These are phyloP conservation scores for Micromys minutus DNA, from an alignment of 2,113 vertebrate genomes.

Conservation along the genomic window DNA sequence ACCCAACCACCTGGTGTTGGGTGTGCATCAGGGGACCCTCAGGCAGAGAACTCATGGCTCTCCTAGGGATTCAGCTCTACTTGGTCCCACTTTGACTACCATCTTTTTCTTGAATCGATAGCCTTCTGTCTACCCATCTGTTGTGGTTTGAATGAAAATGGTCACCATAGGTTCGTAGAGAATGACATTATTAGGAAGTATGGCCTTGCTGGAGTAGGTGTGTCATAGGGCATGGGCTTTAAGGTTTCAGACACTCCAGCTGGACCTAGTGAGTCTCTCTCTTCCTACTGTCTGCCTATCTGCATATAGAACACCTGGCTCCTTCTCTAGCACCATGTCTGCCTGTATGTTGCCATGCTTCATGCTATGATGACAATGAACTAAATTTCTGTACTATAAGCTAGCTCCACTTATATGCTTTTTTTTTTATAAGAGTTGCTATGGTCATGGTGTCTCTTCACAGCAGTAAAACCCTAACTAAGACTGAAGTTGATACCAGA, in stretches of 20 bases:
- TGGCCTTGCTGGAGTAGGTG: neutral
- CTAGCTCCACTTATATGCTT: neutral
- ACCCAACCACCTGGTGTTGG: neutral
- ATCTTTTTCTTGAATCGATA: neutral
- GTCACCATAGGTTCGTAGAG: neutral
- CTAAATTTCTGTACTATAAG: neutral
- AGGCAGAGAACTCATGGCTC: neutral
- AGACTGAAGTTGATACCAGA: neutral
- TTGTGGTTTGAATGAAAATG: neutral
- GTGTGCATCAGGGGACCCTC: neutral
- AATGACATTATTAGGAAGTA: neutral
- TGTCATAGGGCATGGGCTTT: neutral
- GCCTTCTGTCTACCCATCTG: neutral
- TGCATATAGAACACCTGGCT: neutral
- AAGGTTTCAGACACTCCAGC: neutral
- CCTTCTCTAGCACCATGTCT: neutral
- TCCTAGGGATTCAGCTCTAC: neutral
- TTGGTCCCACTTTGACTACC: neutral
- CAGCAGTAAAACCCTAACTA: neutral
- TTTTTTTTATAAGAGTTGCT: neutral
- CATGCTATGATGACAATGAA: neutral
- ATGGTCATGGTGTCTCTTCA: neutral
- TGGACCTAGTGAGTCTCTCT: neutral
- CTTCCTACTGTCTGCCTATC: neutral
- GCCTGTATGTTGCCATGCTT: neutral